A percentile compares a stretch with the other conserved stretches of the same genome.
Evolutionary conservation across 2,888 invertebrate genomes (phyloP).

Genomic region (Zygogramma bicolorata): DNA sequence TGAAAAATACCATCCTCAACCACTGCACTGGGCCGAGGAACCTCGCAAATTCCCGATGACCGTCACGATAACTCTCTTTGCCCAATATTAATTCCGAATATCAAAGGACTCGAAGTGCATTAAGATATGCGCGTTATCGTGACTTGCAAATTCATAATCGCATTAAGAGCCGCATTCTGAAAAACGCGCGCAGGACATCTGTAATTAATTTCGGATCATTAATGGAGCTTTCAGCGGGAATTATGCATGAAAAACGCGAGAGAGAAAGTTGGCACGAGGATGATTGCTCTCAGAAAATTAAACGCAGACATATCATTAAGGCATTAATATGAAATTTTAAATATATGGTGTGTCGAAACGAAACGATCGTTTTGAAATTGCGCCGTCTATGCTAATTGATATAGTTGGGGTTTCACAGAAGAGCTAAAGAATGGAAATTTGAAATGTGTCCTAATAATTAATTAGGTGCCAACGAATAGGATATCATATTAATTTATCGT

Average conservation of each 20-base stretch:
- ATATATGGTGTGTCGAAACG: background rate
- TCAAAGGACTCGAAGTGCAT: slow-evolving; percentile 25
- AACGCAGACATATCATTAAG: background rate
- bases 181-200: slow-evolving; percentile 28
- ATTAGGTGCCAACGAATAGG: too few relatives aligned
- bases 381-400: too few relatives aligned
- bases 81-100: slow-evolving; percentile 12
- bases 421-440: too few relatives aligned
- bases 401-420: too few relatives aligned
- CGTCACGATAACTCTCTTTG: background rate
- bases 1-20: background rate
- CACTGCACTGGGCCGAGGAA: background rate
- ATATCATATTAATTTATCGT: too few relatives aligned
- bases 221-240: slow-evolving; percentile 17
- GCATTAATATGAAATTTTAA: background rate
- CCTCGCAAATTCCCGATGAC: background rate
- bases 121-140: slow-evolving; percentile 31
- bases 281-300: background rate
- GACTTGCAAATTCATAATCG: slow-evolving; percentile 38
- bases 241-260: slow-evolving; percentile 11
- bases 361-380: background rate
- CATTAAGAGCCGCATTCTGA: slow-evolving; percentile 32
- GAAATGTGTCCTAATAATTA: too few relatives aligned
- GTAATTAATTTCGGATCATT: slow-evolving; percentile 32
- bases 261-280: slow-evolving; percentile 18